Base-by-base conservation (phyloP, 2,113 vertebrate genomes). In the Calyptommatus sinebrachiatus region DNA sequence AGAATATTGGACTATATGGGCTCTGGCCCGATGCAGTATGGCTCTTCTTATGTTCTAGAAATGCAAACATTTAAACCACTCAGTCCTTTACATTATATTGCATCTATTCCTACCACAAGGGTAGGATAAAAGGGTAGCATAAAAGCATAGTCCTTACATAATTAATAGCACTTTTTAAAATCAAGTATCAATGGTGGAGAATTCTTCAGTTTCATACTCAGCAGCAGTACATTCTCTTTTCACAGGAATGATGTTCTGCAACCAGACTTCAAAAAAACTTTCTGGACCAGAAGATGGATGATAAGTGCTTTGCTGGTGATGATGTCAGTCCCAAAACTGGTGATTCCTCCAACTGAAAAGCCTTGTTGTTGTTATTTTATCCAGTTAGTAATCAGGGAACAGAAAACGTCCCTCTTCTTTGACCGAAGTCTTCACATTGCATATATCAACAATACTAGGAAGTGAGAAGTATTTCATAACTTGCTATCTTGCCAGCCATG, bases 401-500 rank as follows among this genome's bases (percentile, higher is more conserved):
- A 9, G 83, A 28, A 82, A 70, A 71, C 77, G 72, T 91, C 16
- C 12, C 50, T 79, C 86, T 74, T 1, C 82, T 80, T 75, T 60
- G 74, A 82, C 75, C 70, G 28, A 80, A 77, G 82, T 35, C 26
- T 77, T 80, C 77, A 46, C n/a, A 31, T 61, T 69, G 50, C 9
- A 26, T 0, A 3, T 14, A 57, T 78, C 7, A 1, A 7, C 48
- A 71, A 7, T 4, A 57, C 65, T 66, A 53, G 1, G 71, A 60
- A 57, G 62, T 14, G 61, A 0, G 1, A 71, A 8, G 67, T 53
- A 1, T 70, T 66, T 93, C 90, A 88, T 70, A 88, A 78, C 57
- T 91, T 90, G 79, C 86, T 89, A 81, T 93, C 90, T 65, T 93
- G 90, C 94, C 94, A 93, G 14, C 93, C 91, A 0, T 92, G 91